Base-by-base conservation (phyloP, 1,140 invertebrate species). In the Philotrypesis tridentata region DNA sequence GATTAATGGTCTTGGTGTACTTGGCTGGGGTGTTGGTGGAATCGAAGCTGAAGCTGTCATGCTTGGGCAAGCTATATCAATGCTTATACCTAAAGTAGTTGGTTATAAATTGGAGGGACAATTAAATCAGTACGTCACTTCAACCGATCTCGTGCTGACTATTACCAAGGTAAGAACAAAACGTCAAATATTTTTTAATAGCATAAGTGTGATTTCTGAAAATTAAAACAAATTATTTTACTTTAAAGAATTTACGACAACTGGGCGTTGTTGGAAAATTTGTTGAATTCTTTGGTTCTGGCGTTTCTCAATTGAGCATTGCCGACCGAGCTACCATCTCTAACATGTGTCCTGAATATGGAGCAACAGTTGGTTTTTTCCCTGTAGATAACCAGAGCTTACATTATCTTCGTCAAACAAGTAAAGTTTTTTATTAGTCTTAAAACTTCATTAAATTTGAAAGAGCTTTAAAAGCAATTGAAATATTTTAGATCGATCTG, bases 291-390 rank as follows among this genome's bases (percentile, higher is more conserved):
- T 99, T 97, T 90, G 99, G 99, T 0, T 95, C 97, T 0, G 98
- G 98, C 9, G 97, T 99, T 12, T 89, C 94, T 1, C 94, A 96
- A 80, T 91, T 99, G 1, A 98, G 97, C 68, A 98, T 99, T 74
- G 98, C 98, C 4, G 99, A 99, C 92, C 91, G 99, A 82, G 98
- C 96, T 82, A 99, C 94, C 48, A 98, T 97, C 89, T 98, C 95
- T 48, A 99, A 99, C 92, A 99, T 99, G 98, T 99, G 97, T 90
- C 98, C 98, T 0, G 98, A 99, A 92, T 99, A 99, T 90, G 97
- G 99, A 29, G 98, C 98, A 11, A 99, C 98, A 0, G 95, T 98
- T 84, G 98, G 97, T 0, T 99, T 96, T 90, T 99, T 99, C 92
- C 97, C 99, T 2, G 96, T 99, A 1, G 99, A 99, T 92, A 90